phyloP scores from a whole-genome alignment of 2,113 vertebrate genomes.

The Penelope pileata region DNA sequence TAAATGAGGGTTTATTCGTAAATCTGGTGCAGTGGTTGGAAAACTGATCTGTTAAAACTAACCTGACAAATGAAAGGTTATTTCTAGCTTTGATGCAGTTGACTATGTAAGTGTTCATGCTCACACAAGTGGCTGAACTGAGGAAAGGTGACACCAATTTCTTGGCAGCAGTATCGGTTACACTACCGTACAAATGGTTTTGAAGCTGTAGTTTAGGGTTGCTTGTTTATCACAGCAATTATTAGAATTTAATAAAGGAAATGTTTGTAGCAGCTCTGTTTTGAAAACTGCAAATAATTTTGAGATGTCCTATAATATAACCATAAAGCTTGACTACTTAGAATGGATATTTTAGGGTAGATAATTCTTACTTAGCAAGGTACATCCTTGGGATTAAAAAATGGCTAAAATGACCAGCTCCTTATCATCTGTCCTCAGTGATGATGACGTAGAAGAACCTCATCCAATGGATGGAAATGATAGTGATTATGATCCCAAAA shows the following conservation, averaged over 20 bases:
- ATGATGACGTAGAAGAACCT: slow-evolving; percentile 93
- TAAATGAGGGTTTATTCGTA: neutral
- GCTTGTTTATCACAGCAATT: neutral
- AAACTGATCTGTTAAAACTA: neutral
- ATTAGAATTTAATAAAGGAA: neutral
- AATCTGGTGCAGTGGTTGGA: neutral
- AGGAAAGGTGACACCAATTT: neutral
- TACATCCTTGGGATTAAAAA: neutral
- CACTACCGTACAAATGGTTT: neutral
- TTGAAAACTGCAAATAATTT: neutral
- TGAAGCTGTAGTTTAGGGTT: neutral
- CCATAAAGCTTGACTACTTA: neutral
- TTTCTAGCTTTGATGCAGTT: neutral
- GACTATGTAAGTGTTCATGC: neutral
- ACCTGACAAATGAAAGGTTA: neutral
- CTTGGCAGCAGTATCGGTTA: neutral
- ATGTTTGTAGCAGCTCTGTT: neutral
- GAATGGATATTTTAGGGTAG: neutral
- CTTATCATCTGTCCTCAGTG: slow-evolving; percentile 79
- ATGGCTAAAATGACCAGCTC: neutral
- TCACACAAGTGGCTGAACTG: neutral
- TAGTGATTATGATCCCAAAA: slow-evolving; percentile 97
- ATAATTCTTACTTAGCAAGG: neutral
- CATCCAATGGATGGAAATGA: slow-evolving; percentile 92
- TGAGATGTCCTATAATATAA: neutral